Percentiles rank a stretch among this genome's conserved stretches.
These are phyloP conservation scores for Halictus quadricinctus DNA, from an alignment of 2,888 invertebrate species.

Conservation along the genomic window DNA sequence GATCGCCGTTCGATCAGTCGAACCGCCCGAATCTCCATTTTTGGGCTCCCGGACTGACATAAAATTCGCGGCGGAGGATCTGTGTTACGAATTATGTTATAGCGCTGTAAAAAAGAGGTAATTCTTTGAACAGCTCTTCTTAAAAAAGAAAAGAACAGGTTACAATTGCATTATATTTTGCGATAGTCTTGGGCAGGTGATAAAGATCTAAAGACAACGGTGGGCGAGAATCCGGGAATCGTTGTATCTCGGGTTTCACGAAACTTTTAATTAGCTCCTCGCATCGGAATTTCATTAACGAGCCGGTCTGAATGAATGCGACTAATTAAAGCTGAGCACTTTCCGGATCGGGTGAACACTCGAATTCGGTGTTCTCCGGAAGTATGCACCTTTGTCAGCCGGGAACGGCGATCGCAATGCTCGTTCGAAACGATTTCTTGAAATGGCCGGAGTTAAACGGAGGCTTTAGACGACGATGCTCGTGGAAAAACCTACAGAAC, in stretches of 20 bases:
- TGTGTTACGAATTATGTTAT: too few species aligned
- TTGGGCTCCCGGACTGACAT: neutral
- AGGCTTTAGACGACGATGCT: neutral
- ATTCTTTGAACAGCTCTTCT: neutral
- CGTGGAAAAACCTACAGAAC: constrained; percentile 13
- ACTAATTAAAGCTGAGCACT: constrained; percentile 25
- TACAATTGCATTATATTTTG: neutral
- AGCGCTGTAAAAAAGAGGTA: too few species aligned
- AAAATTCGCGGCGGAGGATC: neutral
- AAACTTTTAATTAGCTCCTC: constrained; percentile 32
- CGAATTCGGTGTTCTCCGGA: neutral
- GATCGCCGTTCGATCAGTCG: neutral
- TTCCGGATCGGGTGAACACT: neutral
- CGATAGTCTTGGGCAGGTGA: neutral
- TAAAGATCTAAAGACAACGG: neutral
- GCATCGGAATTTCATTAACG: constrained; percentile 35
- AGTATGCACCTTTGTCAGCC: neutral
- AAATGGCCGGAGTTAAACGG: neutral
- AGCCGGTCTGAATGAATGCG: constrained; percentile 5
- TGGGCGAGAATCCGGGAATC: neutral
- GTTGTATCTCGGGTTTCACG: constrained; percentile 14
- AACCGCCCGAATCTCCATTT: neutral
- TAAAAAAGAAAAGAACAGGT: neutral
- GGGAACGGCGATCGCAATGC: neutral
- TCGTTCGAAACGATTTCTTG: neutral